These are phyloP conservation scores for Spodoptera exigua DNA, from an alignment of 2,888 invertebrate genomes.

Conservation along the genomic window DNA sequence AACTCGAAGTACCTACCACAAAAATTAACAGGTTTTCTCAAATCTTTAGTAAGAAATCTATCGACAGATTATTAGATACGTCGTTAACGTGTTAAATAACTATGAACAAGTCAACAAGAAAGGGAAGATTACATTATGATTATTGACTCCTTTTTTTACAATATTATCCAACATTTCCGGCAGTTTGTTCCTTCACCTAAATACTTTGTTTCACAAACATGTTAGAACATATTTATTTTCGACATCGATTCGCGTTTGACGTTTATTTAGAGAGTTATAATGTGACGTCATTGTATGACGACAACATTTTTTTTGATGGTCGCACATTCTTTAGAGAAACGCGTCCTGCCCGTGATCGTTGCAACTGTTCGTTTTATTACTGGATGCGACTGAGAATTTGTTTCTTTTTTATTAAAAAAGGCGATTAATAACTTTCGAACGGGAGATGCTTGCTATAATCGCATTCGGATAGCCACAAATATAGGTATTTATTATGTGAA, in stretches of 20 bases:
- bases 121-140: no score
- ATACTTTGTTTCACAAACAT: slow-evolving; percentile 23
- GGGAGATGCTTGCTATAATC: no score
- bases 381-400: slow-evolving; percentile 18
- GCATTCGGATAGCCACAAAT: no score
- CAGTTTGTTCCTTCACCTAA: slow-evolving; percentile 38
- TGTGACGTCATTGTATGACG: slow-evolving; percentile 53
- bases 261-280: slow-evolving; percentile 50
- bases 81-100: no score
- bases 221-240: slow-evolving; percentile 45
- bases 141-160: no score
- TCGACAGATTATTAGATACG: no score
- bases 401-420: neutral
- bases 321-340: slow-evolving; percentile 38
- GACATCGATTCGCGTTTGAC: slow-evolving; percentile 25
- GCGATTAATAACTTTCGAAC: no score
- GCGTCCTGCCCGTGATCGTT: slow-evolving; percentile 21
- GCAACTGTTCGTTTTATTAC: slow-evolving; percentile 14
- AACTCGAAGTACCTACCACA: no score
- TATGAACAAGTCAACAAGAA: no score
- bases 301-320: slow-evolving; percentile 36
- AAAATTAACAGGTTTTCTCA: no score
- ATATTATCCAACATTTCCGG: neutral
- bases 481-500: no score
- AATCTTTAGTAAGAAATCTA: no score